Base-by-base conservation (phyloP, 2,888 invertebrate genomes). In the Dicyrtomina minuta region DNA sequence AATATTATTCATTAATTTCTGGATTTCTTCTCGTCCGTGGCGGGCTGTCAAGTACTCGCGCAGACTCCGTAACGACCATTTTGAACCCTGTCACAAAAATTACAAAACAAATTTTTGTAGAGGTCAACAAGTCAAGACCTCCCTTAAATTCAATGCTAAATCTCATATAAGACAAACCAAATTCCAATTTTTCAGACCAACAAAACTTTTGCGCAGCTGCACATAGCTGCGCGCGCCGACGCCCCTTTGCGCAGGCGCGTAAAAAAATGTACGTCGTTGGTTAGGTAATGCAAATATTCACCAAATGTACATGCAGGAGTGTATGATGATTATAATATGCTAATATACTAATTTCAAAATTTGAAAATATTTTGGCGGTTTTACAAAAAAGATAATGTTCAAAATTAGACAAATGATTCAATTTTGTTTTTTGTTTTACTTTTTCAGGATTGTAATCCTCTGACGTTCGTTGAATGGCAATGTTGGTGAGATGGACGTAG, bases 401-500 rank as follows among this genome's bases (percentile, higher is more conserved):
- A 51, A n/a, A 17, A 51, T 51, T 22, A 58, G 17, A 24, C 33
- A 10, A 41, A 41, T 60, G 15, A 39, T 39, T 41, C 13, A 22
- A 10, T 33, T n/a, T n/a, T n/a, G n/a, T n/a, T n/a, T n/a, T n/a
- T n/a, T n/a, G n/a, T n/a, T n/a, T 49, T 59, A 75, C 76, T 51
- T 74, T 73, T 55, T 75, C 74, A 1, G 77, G 71, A 75, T 77
- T 71, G 44, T 77, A 77, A 44, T 84, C 84, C 17, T 83, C 83
- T 1, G 84, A 83, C 17, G 84, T 83, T 77, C 82, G 82, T 79
- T 87, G 87, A 66, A 87, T 83, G 8, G 86, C 84, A 71, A 85
- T 85, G 79, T 87, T 87, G 24, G 86, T 87, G 70, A 87, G 80
- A 79, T 87, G 86, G 58, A 84, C 83, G 80, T 85, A 85, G 64